Conservation (phyloP, 2,113 vertebrate species). For the Syrmaticus mikado region DNA sequence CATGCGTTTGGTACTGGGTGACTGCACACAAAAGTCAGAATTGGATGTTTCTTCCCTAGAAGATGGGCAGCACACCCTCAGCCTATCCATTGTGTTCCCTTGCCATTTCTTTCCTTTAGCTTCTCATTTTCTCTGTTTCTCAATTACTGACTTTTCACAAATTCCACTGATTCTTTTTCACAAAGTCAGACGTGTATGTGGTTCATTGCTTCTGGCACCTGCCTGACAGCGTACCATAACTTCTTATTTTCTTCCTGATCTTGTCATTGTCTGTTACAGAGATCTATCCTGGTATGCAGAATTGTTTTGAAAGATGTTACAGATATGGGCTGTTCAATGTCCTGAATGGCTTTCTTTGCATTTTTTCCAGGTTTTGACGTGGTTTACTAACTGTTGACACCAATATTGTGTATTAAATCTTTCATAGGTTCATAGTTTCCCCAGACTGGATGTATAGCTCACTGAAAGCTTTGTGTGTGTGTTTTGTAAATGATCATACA, state of each 20-base stretch:
- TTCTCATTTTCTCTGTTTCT: not conserved
- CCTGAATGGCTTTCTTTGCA: not conserved
- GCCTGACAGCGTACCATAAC: not conserved
- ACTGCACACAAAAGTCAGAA: not conserved
- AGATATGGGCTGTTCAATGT: not conserved
- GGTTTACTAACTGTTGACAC: not conserved
- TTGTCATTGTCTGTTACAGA: not conserved
- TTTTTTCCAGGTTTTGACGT: not conserved
- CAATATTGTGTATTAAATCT: fast-evolving
- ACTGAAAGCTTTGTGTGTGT: not conserved
- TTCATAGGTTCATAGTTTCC: not conserved
- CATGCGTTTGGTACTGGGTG: not conserved
- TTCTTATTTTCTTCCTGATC: not conserved
- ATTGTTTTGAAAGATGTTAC: not conserved
- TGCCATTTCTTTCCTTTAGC: not conserved
- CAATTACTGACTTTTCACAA: not conserved
- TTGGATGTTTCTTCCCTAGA: not conserved
- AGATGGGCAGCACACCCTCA: not conserved
- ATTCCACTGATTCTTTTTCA: not conserved
- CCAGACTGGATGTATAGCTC: not conserved
- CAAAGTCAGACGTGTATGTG: not conserved
- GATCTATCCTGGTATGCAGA: not conserved
- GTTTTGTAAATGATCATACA: not conserved
- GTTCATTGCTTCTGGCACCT: not conserved
- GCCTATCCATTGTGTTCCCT: not conserved